Conservation (phyloP, 2,797 vertebrate genomes). For the Rhynchotus rufescens region DNA sequence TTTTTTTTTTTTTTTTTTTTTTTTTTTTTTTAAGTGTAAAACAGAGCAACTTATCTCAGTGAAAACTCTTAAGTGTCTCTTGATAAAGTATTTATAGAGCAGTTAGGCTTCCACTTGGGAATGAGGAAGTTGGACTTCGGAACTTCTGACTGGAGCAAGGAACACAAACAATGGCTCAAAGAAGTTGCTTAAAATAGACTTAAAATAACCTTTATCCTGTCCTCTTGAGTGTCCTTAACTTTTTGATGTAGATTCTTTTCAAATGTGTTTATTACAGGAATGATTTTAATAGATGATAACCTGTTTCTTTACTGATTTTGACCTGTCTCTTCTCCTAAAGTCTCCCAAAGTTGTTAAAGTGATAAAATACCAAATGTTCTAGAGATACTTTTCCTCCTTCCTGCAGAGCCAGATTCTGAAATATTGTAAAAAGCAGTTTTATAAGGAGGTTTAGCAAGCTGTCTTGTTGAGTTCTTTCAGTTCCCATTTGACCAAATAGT, state of each 20-base stretch:
- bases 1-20: too few species aligned
- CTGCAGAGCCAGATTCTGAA: neutral
- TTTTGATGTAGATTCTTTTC: neutral
- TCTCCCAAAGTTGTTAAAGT: neutral
- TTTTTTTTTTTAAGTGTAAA: neutral
- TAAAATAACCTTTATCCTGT: neutral
- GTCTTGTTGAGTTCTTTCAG: neutral
- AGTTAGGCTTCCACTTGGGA: slow-evolving; percentile 8
- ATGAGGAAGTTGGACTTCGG: slow-evolving; percentile 16
- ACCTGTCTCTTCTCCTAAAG: neutral
- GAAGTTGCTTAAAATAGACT: neutral
- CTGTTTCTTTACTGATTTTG: neutral
- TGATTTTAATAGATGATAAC: neutral
- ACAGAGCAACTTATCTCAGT: neutral
- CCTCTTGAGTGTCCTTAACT: neutral
- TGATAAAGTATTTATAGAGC: neutral
- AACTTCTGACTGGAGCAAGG: neutral
- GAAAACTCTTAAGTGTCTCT: neutral
- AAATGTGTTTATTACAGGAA: neutral
- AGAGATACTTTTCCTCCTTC: neutral
- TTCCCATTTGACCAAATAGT: neutral
- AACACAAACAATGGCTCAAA: neutral
- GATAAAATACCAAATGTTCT: neutral
- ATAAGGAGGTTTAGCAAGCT: neutral
- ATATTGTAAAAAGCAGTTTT: neutral